phyloP scores from a whole-genome alignment of 2,113 vertebrate species.

The Syngnathus scovelli region DNA sequence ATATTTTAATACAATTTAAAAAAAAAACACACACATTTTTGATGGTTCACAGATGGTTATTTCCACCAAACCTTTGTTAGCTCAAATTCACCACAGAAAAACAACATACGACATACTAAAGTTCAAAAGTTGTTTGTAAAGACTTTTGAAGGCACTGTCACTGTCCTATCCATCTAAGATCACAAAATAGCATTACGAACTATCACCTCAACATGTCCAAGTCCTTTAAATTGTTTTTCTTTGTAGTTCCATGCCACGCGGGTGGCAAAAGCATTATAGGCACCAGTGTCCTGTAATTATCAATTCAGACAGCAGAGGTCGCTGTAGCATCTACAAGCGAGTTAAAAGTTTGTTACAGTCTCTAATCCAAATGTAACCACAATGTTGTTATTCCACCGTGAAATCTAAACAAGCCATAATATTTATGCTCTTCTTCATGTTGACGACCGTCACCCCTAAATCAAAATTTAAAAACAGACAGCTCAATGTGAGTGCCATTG shows the following conservation, averaged over 20 bases:
- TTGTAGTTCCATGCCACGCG: neutral
- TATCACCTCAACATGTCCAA: neutral
- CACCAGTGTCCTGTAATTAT: slow-evolving; percentile 5
- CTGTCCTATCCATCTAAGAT: neutral
- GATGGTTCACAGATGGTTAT: slow-evolving; percentile 1
- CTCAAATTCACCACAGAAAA: neutral
- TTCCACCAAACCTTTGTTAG: slow-evolving; percentile 1
- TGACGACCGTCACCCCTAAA: slow-evolving; percentile 39
- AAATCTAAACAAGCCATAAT: slow-evolving; percentile 39
- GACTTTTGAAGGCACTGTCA: slow-evolving; percentile 12
- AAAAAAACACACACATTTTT: neutral
- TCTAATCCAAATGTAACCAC: slow-evolving; percentile 60
- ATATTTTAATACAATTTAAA: neutral
- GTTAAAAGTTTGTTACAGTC: slow-evolving; percentile 16
- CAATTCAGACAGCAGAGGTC: neutral
- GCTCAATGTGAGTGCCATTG: slow-evolving; percentile 46
- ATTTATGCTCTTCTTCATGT: slow-evolving; percentile 28
- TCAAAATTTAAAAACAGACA: slow-evolving; percentile 40
- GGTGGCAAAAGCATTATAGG: neutral
- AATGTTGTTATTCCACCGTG: slow-evolving; percentile 37
- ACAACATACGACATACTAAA: neutral
- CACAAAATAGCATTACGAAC: neutral
- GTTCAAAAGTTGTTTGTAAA: slow-evolving; percentile 4
- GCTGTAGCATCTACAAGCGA: neutral
- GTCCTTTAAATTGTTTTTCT: slow-evolving; percentile 1